phyloP scores from a whole-genome alignment of 2,113 vertebrate genomes.

The Rhea pennata region DNA sequence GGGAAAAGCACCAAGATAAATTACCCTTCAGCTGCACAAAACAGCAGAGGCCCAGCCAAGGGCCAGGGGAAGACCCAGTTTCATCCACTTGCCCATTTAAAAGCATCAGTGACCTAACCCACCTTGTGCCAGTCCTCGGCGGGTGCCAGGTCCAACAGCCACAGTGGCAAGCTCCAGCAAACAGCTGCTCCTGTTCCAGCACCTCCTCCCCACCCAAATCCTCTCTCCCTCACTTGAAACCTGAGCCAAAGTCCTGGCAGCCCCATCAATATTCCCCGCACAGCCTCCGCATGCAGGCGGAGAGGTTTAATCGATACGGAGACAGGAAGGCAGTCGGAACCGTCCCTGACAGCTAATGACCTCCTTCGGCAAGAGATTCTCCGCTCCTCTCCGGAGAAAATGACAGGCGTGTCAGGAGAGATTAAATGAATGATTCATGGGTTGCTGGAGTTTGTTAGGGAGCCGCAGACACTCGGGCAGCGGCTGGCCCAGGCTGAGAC shows the following conservation, averaged over 20 bases:
- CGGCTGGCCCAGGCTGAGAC: background rate
- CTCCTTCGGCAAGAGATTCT: conserved; percentile 75
- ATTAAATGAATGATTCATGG: conserved; percentile 80
- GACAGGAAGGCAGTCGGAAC: conserved; percentile 75
- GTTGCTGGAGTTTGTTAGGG: conserved; percentile 71
- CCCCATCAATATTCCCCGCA: conserved; percentile 68
- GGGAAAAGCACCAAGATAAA: background rate
- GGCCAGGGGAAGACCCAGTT: background rate
- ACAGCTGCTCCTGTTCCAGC: background rate
- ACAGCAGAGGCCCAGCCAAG: no score
- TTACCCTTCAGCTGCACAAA: background rate
- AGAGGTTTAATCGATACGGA: conserved; percentile 71
- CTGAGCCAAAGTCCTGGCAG: background rate
- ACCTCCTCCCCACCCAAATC: background rate
- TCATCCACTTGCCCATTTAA: background rate
- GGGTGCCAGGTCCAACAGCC: background rate
- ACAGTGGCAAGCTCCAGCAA: background rate
- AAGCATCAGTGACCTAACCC: background rate
- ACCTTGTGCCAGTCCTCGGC: background rate
- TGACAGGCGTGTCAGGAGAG: conserved; percentile 76
- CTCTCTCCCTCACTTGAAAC: background rate
- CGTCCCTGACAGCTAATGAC: conserved; percentile 76
- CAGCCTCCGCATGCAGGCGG: conserved; percentile 1
- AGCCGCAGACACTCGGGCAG: background rate
- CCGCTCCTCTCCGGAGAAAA: conserved; percentile 69